Evolutionary conservation across 2,888 invertebrate genomes (phyloP).

Genomic region (Flexamia atlantica): DNA sequence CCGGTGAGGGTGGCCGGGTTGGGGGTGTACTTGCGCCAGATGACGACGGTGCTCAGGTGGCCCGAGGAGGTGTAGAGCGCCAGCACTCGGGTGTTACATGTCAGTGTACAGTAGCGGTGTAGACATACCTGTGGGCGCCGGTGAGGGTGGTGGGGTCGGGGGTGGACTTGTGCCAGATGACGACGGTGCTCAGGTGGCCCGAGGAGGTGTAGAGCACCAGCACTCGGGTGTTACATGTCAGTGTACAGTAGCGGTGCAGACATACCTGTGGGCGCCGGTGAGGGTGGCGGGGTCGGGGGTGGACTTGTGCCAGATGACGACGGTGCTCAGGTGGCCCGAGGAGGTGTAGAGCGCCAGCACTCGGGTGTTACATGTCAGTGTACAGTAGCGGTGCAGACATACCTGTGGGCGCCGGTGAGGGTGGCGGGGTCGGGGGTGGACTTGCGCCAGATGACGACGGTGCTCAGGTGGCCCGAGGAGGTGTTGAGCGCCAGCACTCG

Average conservation of each 20-base stretch:
- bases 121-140: conserved; percentile 67
- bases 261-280: conserved; percentile 60
- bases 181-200: conserved; percentile 78
- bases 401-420: conserved; percentile 60
- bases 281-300: conserved; percentile 73
- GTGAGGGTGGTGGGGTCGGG: conserved; percentile 72
- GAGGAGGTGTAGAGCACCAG: conserved; percentile 81
- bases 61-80: conserved; percentile 81
- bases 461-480: conserved; percentile 79
- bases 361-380: conserved; percentile 80
- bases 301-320: conserved; percentile 80
- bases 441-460: conserved; percentile 80
- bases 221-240: conserved; percentile 79
- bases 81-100: conserved; percentile 80
- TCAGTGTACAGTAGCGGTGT: conserved; percentile 81
- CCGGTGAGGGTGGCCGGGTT: conserved; percentile 71
- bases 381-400: conserved; percentile 80
- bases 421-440: conserved; percentile 74
- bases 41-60: conserved; percentile 78
- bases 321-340: conserved; percentile 78
- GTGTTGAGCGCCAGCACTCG: conserved; percentile 81
- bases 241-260: conserved; percentile 82
- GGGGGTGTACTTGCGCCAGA: conserved; percentile 79
- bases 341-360: conserved; percentile 81
- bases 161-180: conserved; percentile 79